phyloP scores from a whole-genome alignment of 1,140 invertebrate species.

The Colletes gigas region DNA sequence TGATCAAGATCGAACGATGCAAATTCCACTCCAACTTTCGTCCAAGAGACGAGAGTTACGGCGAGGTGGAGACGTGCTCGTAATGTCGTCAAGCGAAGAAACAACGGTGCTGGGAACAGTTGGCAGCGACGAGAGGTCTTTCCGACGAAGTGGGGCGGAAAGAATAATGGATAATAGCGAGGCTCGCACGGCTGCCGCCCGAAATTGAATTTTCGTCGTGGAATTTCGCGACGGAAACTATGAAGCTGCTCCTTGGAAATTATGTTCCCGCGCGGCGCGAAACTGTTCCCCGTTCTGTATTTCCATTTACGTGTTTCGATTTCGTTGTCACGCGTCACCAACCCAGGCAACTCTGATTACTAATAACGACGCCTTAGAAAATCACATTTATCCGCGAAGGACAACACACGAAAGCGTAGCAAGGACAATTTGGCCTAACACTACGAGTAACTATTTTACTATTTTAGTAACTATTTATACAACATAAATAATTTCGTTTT shows the following conservation, averaged over 20 bases:
- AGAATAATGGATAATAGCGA: slow-evolving; percentile 12
- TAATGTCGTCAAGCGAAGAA: background rate
- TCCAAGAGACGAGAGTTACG: background rate
- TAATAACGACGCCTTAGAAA: background rate
- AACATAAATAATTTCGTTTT: too few relatives aligned
- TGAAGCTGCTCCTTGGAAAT: slow-evolving; percentile 12
- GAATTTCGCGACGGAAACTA: slow-evolving; percentile 3
- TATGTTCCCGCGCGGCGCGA: background rate
- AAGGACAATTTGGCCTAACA: too few relatives aligned
- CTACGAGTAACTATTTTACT: too few relatives aligned
- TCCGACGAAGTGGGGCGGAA: background rate
- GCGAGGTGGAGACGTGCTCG: background rate
- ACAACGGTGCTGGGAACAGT: background rate
- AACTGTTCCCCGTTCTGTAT: background rate
- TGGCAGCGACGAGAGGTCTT: background rate
- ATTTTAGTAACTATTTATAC: too few relatives aligned
- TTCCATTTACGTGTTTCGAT: background rate
- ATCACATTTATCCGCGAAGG: background rate
- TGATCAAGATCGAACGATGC: background rate
- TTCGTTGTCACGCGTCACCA: background rate
- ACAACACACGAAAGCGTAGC: too few relatives aligned
- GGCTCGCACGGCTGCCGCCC: background rate
- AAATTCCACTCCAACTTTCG: background rate
- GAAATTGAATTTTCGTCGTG: slow-evolving; percentile 18
- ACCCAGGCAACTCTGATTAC: background rate